A percentile compares a stretch with the other conserved stretches of the same genome.
Evolutionary conservation across 2,888 invertebrate genomes (phyloP).

Genomic region (Acrobasis suavella): DNA sequence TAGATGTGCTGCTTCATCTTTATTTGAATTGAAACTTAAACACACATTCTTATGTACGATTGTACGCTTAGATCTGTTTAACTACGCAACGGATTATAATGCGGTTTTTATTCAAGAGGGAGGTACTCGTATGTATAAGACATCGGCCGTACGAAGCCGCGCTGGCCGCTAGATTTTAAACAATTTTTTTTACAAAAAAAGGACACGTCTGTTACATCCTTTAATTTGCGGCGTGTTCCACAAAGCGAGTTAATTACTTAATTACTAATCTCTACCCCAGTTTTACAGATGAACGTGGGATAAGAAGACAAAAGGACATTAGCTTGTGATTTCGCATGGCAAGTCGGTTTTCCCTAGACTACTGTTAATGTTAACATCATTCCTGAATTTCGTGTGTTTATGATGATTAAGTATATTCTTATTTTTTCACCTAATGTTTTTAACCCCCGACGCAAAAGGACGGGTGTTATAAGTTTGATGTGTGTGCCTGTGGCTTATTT

Average conservation of each 20-base stretch:
- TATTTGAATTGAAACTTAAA: neutral
- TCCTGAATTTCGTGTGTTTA: constrained; percentile 9
- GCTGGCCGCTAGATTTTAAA: too few species aligned
- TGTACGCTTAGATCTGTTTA: too few species aligned
- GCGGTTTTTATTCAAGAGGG: too few species aligned
- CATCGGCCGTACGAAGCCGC: too few species aligned
- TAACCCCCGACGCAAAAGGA: too few species aligned
- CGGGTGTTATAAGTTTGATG: too few species aligned
- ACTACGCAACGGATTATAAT: neutral
- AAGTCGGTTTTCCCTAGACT: constrained; percentile 1
- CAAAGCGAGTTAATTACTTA: constrained; percentile 5
- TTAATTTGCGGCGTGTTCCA: neutral
- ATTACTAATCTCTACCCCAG: constrained; percentile 9
- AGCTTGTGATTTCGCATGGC: constrained; percentile 9
- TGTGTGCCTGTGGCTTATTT: too few species aligned
- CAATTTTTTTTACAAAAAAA: too few species aligned
- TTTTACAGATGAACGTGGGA: constrained; percentile 9
- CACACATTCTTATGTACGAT: too few species aligned
- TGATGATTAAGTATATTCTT: neutral
- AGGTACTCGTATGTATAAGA: too few species aligned
- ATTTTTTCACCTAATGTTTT: neutral
- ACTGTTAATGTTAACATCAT: neutral
- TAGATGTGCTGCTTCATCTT: too few species aligned
- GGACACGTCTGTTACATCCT: neutral
- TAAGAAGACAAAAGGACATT: constrained; percentile 15